A percentile compares a stretch with the other conserved stretches of the same genome.
These are phyloP conservation scores for Netelia virgata DNA, from an alignment of 2,888 invertebrate genomes.

Conservation along the genomic window DNA sequence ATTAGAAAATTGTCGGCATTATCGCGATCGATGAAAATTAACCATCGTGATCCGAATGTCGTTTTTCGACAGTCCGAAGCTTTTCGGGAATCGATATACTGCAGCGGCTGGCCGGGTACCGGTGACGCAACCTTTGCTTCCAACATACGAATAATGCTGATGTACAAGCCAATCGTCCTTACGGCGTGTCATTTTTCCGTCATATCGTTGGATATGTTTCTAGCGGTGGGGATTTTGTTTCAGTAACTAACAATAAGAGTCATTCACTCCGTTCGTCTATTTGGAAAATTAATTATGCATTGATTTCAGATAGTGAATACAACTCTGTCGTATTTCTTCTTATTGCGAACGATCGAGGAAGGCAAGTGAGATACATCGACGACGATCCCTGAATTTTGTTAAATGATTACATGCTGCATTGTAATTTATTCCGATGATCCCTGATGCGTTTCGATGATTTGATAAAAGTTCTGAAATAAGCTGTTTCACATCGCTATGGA, in stretches of 20 bases:
- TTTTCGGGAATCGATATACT: conserved; percentile 72
- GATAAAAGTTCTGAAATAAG: not conserved
- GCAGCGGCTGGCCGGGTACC: conserved; percentile 70
- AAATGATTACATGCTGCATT: not conserved
- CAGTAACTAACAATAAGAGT: not conserved
- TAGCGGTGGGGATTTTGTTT: conserved; percentile 42
- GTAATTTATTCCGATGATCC: not conserved
- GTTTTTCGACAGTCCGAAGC: conserved; percentile 70
- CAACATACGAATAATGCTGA: conserved; percentile 70
- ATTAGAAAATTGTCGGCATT: not conserved
- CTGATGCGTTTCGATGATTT: not conserved
- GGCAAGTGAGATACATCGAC: not conserved
- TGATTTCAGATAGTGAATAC: conserved; percentile 65
- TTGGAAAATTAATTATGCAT: not conserved
- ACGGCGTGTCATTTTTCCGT: conserved; percentile 71
- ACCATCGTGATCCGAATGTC: not conserved
- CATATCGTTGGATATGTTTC: conserved; percentile 70
- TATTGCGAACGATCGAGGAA: conserved; percentile 63
- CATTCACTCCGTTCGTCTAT: not conserved
- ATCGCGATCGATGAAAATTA: conserved; percentile 16
- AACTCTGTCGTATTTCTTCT: conserved; percentile 68
- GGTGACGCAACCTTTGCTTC: conserved; percentile 65
- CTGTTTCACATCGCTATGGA: not conserved
- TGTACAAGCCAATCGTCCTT: conserved; percentile 73
- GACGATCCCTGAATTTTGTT: not conserved